These are phyloP conservation scores for Cetoscarus ocellatus DNA, from an alignment of 2,797 vertebrate genomes.

Conservation along the genomic window DNA sequence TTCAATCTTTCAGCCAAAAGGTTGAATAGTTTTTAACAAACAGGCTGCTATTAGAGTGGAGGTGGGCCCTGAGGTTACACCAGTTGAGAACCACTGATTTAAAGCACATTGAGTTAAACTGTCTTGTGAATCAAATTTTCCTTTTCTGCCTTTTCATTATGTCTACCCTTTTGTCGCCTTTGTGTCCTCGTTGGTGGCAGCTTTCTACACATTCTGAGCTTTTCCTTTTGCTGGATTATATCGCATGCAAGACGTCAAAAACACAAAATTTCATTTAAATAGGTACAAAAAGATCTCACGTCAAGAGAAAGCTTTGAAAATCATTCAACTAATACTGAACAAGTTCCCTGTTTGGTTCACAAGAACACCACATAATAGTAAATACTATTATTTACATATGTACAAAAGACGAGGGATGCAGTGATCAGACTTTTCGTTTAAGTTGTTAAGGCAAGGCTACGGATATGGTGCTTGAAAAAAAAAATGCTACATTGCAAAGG, in stretches of 20 bases:
- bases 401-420: constrained; percentile 61
- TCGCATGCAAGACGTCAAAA: constrained; percentile 55
- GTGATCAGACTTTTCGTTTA: constrained; percentile 61
- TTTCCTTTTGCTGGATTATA: constrained; percentile 38
- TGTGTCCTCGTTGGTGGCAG: constrained; percentile 18
- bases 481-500: constrained; percentile 73
- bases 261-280: constrained; percentile 57
- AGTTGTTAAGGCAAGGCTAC: constrained; percentile 76
- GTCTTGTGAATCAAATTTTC: background rate
- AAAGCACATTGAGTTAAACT: constrained; percentile 7
- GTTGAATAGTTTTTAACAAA: too few relatives aligned
- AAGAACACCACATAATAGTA: constrained; percentile 61
- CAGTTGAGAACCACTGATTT: background rate
- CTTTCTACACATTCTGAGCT: constrained; percentile 52
- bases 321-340: constrained; percentile 62
- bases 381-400: constrained; percentile 77
- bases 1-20: too few relatives aligned
- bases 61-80: too few relatives aligned
- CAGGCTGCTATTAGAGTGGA: too few relatives aligned
- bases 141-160: background rate
- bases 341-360: constrained; percentile 71
- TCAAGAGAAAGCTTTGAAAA: constrained; percentile 56
- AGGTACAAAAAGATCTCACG: constrained; percentile 58
- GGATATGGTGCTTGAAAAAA: constrained; percentile 47
- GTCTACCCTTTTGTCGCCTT: constrained; percentile 27